phyloP scores from a whole-genome alignment of 2,888 invertebrate genomes.

The Alsophila aescularia region DNA sequence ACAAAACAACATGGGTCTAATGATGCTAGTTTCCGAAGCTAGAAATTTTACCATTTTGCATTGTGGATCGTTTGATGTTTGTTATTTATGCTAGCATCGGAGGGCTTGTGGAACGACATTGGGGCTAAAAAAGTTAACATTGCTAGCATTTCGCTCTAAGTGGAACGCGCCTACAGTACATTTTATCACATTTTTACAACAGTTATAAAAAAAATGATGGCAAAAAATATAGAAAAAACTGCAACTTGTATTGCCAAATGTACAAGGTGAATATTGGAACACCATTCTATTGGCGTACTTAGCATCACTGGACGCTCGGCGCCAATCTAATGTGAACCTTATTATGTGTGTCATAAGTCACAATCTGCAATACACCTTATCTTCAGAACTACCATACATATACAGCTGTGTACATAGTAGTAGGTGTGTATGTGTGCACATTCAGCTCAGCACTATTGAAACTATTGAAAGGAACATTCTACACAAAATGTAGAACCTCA shows the following conservation, averaged over 20 bases:
- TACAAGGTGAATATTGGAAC: constrained; percentile 45
- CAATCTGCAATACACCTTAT: constrained; percentile 51
- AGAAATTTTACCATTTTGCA: too few species aligned
- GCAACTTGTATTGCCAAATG: constrained; percentile 49
- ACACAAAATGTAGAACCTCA: constrained; percentile 29
- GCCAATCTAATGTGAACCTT: constrained; percentile 58
- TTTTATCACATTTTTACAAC: not conserved
- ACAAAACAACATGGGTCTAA: too few species aligned
- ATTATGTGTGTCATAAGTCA: constrained; percentile 45
- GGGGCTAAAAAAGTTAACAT: too few species aligned
- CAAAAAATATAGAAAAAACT: constrained; percentile 18
- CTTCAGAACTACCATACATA: constrained; percentile 59
- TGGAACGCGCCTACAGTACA: too few species aligned
- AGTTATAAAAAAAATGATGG: not conserved
- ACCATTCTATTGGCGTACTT: constrained; percentile 49
- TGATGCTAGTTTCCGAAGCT: too few species aligned
- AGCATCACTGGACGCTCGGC: constrained; percentile 51
- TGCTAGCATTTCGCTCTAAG: too few species aligned
- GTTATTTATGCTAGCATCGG: too few species aligned
- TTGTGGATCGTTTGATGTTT: too few species aligned
- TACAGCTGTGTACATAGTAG: constrained; percentile 67
- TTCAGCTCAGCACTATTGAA: too few species aligned
- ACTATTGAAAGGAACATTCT: constrained; percentile 33
- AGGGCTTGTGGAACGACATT: too few species aligned
- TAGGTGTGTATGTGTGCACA: constrained; percentile 54